A percentile compares a stretch with the other conserved stretches of the same genome.
These are phyloP conservation scores for Argyrosomus regius DNA, from an alignment of 2,797 vertebrate genomes.

Conservation along the genomic window DNA sequence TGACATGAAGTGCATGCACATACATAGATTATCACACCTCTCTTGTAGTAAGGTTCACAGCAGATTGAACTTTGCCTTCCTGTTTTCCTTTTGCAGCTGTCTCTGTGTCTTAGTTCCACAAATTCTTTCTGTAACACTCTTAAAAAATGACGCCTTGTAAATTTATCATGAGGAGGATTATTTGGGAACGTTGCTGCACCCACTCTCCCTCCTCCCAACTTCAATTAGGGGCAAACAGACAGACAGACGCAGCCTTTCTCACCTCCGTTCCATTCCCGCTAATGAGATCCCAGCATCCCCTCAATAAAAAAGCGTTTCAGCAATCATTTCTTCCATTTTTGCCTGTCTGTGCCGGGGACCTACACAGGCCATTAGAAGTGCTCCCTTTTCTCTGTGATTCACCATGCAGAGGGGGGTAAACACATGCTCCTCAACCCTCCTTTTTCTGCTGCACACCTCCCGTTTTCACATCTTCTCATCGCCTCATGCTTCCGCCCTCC, in stretches of 20 bases:
- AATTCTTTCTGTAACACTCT: slow-evolving; percentile 47
- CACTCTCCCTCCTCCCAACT: slow-evolving; percentile 56
- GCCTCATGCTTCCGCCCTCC: slow-evolving; percentile 46
- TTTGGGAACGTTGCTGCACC: slow-evolving; percentile 54
- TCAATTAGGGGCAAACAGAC: slow-evolving; percentile 71
- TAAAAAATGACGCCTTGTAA: slow-evolving; percentile 68
- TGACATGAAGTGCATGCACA: slow-evolving; percentile 44
- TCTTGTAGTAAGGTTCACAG: slow-evolving; percentile 35
- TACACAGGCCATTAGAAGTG: slow-evolving; percentile 61
- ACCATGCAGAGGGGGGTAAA: slow-evolving; percentile 36
- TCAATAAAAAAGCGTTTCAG: slow-evolving; percentile 57
- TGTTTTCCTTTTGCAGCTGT: slow-evolving; percentile 41
- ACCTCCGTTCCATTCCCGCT: slow-evolving; percentile 55
- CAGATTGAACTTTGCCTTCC: slow-evolving; percentile 38
- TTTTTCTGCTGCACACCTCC: slow-evolving; percentile 42
- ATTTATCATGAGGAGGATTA: slow-evolving; percentile 70
- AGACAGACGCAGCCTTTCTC: slow-evolving; percentile 56
- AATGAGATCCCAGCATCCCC: slow-evolving; percentile 75
- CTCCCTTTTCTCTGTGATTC: slow-evolving; percentile 65
- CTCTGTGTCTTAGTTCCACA: slow-evolving; percentile 39
- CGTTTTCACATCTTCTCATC: slow-evolving; percentile 34
- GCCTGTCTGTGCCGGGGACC: slow-evolving; percentile 49
- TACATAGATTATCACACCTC: slow-evolving; percentile 43
- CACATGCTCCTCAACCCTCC: slow-evolving; percentile 37
- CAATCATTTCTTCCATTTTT: slow-evolving; percentile 68